These are phyloP conservation scores for Diachasmimorpha longicaudata DNA, from an alignment of 1,140 invertebrate genomes.

Conservation along the genomic window DNA sequence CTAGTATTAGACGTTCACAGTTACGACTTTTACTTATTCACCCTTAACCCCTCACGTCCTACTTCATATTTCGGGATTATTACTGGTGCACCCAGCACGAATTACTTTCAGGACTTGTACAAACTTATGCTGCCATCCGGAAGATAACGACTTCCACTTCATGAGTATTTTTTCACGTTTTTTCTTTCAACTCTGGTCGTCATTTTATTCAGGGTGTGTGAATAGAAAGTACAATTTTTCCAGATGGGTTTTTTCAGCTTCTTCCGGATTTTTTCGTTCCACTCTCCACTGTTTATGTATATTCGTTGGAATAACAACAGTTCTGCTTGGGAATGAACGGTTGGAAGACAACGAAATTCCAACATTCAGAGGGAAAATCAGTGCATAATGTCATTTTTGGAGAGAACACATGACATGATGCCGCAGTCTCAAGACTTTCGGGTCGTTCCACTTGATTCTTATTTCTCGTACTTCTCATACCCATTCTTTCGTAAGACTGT, in stretches of 20 bases:
- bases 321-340: too few species aligned
- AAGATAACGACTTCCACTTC: conserved; percentile 15
- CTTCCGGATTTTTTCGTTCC: background rate
- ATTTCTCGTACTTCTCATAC: background rate
- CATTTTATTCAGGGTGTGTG: background rate
- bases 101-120: conserved; percentile 20
- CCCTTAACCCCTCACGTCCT: background rate
- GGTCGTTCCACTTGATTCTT: background rate
- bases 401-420: too few species aligned
- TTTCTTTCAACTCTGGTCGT: background rate
- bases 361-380: too few species aligned
- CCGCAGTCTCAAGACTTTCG: background rate
- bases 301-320: too few species aligned
- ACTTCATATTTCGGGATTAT: conserved; percentile 22
- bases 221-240: background rate
- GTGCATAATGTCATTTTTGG: too few species aligned
- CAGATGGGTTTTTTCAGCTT: background rate
- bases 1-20: background rate
- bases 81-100: conserved; percentile 16
- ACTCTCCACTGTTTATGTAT: background rate
- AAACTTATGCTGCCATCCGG: conserved; percentile 20
- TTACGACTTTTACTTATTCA: background rate
- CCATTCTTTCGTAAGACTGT: conserved; percentile 31
- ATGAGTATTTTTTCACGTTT: background rate
- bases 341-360: too few species aligned